Evolutionary conservation across 2,797 vertebrate species (phyloP).

Genomic region (Dipus sagitta): DNA sequence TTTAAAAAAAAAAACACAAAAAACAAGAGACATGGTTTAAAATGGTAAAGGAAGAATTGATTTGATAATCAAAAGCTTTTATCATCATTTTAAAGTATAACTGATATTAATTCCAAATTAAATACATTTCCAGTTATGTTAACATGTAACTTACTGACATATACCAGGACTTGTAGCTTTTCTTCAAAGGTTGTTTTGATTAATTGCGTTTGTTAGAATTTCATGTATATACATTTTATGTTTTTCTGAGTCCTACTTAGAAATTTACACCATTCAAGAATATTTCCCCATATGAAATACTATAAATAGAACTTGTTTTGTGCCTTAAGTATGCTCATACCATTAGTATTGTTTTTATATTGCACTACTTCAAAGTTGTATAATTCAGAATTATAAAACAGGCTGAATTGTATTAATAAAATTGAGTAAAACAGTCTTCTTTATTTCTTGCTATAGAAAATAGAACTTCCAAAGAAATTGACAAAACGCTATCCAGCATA

Average conservation of each 20-base stretch:
- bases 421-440: conserved; percentile 33
- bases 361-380: conserved; percentile 11
- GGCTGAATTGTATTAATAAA: conserved; percentile 48
- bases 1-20: background rate
- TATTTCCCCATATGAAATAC: background rate
- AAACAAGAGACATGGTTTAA: conserved; percentile 19
- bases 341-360: conserved; percentile 44
- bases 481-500: conserved; percentile 93
- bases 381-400: background rate
- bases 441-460: conserved; percentile 88
- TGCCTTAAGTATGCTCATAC: conserved; percentile 38
- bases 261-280: conserved; percentile 27
- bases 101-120: conserved; percentile 53
- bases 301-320: conserved; percentile 25
- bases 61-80: conserved; percentile 61
- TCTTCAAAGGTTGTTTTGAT: conserved; percentile 45
- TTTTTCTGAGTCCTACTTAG: conserved; percentile 17
- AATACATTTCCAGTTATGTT: conserved; percentile 49
- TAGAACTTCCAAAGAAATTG: conserved; percentile 94
- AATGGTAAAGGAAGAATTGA: conserved; percentile 43
- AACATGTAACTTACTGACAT: conserved; percentile 8
- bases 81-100: conserved; percentile 42
- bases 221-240: background rate
- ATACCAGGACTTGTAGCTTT: conserved; percentile 3
- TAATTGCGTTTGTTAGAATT: conserved; percentile 56